Evolutionary conservation across 1,140 invertebrate genomes (phyloP), one percentile per base, ranked within the genome.

Genomic region (Mycetomoellerius zeteki): DNA sequence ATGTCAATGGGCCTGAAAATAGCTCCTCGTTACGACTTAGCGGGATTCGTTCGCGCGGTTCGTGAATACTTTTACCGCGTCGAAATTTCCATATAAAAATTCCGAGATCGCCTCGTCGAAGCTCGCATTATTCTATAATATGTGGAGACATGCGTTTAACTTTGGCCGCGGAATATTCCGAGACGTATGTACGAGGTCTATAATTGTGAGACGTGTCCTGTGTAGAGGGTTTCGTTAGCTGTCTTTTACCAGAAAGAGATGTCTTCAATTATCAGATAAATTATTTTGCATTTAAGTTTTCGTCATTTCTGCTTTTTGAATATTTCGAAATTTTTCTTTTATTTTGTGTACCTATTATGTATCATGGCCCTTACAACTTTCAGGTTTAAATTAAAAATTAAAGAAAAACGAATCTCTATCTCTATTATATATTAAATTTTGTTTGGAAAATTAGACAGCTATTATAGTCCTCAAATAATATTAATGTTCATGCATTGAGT

Each of bases 1-100:
- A 88, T 89, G 72, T n/a, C 73, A 62, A 62, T 82, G 90, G 91
- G 88, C 89, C 92, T 93, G 90, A 93, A 93, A 93, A 93, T 93
- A 93, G 81, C 89, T 75, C 12, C 77, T 89, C 86, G 87, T 92
- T 89, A 92, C 86, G 87, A 85, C 37, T 33, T 80, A 85, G 75
- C 67, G 86, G 88, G 89, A 21, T 24, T 64, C 64, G 52, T 37
- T 64, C 43, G 30, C 62, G 77, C 43, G 14, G 3, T 4, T 47
- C 33, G 24, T 21, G 8, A 21, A 82, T 47, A 67, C 27, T 19
- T 52, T 43, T 37, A n/a, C 14, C 8, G 58, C 24, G 30, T 8
- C 33, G 37, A 0, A 8, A 19, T 16, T 5, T 56, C 27, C 12
- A 16, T 10, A 37, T 75, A n/a, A 24, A 69, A 33, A 47, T 21